These are phyloP conservation scores for Drosophila buzzatii DNA, from an alignment of 2,888 invertebrate genomes.

Conservation along the genomic window DNA sequence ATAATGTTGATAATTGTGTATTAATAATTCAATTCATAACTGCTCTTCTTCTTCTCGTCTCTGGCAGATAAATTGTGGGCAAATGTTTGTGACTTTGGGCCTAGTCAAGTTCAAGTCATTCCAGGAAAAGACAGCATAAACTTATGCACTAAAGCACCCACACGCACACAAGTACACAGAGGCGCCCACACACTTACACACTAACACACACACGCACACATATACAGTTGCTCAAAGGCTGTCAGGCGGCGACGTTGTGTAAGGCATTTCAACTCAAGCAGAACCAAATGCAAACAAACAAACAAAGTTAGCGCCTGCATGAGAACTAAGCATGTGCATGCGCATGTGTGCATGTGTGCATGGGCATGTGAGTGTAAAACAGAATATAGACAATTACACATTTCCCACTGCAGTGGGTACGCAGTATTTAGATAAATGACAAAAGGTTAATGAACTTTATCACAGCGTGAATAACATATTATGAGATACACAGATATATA, in stretches of 20 bases:
- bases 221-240: slow-evolving; percentile 16
- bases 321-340: slow-evolving; percentile 16
- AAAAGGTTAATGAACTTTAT: slow-evolving; percentile 78
- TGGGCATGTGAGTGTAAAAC: slow-evolving; percentile 44
- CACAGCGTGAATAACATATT: slow-evolving; percentile 61
- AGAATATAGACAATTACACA: slow-evolving; percentile 79
- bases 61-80: neutral
- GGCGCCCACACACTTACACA: slow-evolving; percentile 2
- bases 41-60: neutral
- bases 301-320: slow-evolving; percentile 58
- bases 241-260: slow-evolving; percentile 30
- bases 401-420: slow-evolving; percentile 61
- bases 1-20: too few relatives aligned
- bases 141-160: slow-evolving; percentile 52
- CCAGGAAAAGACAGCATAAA: slow-evolving; percentile 46
- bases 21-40: too few relatives aligned
- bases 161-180: neutral
- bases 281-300: slow-evolving; percentile 65
- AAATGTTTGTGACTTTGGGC: slow-evolving; percentile 48
- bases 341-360: neutral
- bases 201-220: neutral
- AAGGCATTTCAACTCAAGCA: slow-evolving; percentile 62
- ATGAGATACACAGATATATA: slow-evolving; percentile 30
- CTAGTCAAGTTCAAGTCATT: slow-evolving; percentile 61
- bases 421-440: slow-evolving; percentile 74